Base-by-base conservation (phyloP, 2,113 vertebrate species). In the Phyllostomus discolor region DNA sequence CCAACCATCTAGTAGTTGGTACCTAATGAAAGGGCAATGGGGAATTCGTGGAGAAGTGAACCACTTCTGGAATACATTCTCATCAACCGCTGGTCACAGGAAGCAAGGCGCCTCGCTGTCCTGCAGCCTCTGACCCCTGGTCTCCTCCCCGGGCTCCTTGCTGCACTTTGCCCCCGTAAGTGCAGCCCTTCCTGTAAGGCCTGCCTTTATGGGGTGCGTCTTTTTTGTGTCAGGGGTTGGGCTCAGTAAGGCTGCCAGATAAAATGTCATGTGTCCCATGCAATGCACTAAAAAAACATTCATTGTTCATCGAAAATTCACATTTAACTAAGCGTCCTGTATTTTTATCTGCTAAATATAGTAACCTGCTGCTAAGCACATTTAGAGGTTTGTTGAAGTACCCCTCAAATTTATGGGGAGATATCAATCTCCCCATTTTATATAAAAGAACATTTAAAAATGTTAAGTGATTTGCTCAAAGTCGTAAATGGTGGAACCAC, bases 261-360 rank as follows among this genome's bases (percentile, higher is more conserved):
- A 91, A 88, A 94, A 70, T 66, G 75, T 20, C 67, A 4, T 84
- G 0, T 62, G n/a, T 80, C 41, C 28, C 46, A 67, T 31, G 19
- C n/a, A 54, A 17, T 48, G 31, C 16, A 72, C 19, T 31, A 75
- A 72, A 91, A 83, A 41, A 26, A 33, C 33, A 52, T 33, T 31
- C 38, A 10, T 75, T 73, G 17, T 72, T 95, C 52, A 69, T 91
- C 31, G 83, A 43, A 95, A 94, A 64, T 89, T 90, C 76, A 90
- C 38, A 67, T 79, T 52, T 84, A 80, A 69, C 22, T 50, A 35
- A 28, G 17, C n/a, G 4, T 28, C 52, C 8, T 82, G 20, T 35
- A 57, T 95, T 72, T 73, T 83, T 46, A 43, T 52, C 84, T 46
- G 22, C 38, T 76, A 28, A 50, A 43, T 79, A 64, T 87, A 80